Conservation (phyloP, 1,140 invertebrate species). For the Caenorhabditis remanei region DNA sequence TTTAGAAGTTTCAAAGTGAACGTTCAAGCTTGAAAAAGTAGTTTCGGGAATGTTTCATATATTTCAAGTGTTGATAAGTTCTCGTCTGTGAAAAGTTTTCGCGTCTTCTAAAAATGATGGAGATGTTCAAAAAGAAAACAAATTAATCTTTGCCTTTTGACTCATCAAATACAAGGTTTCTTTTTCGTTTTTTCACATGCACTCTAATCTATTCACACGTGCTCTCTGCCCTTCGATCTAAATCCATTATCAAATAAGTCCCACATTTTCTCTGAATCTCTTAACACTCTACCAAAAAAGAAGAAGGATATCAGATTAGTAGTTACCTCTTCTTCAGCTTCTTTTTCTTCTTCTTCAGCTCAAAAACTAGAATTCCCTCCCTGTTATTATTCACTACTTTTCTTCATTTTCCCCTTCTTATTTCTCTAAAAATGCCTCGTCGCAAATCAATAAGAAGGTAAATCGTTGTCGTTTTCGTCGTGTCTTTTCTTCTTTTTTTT, state of each 20-base stretch:
- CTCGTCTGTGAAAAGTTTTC: background rate
- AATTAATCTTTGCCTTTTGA: background rate
- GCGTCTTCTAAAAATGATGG: background rate
- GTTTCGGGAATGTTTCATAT: no score
- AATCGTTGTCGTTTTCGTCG: background rate
- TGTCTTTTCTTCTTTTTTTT: background rate
- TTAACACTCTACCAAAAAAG: background rate
- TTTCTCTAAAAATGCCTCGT: constrained; percentile 14
- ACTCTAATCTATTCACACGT: background rate
- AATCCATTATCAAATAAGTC: background rate
- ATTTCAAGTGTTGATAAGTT: no score
- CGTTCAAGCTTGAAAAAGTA: no score
- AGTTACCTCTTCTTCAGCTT: constrained; percentile 2
- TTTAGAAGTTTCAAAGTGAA: no score
- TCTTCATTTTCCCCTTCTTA: background rate
- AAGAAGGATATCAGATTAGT: constrained; percentile 22
- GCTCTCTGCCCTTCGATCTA: background rate
- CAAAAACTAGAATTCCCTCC: background rate
- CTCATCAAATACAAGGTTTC: background rate
- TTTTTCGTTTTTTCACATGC: background rate
- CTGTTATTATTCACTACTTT: background rate
- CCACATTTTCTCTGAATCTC: constrained; percentile 12
- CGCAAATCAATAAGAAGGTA: constrained; percentile 30
- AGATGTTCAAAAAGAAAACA: background rate
- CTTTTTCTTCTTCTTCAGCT: background rate